These are phyloP conservation scores for Tortricodes alternella DNA, from an alignment of 2,888 invertebrate genomes.

Conservation along the genomic window DNA sequence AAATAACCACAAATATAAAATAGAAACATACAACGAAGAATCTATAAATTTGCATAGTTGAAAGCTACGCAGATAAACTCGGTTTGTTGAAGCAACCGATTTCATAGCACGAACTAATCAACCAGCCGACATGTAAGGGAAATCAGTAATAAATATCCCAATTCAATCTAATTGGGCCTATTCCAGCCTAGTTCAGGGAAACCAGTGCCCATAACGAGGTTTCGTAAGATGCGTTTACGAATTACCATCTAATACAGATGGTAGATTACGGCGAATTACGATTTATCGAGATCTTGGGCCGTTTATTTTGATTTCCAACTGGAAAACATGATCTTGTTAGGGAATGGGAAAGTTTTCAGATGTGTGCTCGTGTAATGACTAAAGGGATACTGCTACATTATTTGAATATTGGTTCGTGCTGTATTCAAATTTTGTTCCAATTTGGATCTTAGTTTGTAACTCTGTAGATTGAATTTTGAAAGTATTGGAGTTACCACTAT, in stretches of 20 bases:
- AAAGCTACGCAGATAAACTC: not conserved
- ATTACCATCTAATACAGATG: slow-evolving; percentile 47
- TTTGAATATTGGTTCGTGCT: not conserved
- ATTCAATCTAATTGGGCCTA: slow-evolving; percentile 28
- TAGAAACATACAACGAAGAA: not conserved
- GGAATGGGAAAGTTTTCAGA: slow-evolving; percentile 48
- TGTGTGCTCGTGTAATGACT: slow-evolving; percentile 31
- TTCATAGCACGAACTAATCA: slow-evolving; percentile 23
- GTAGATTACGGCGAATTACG: slow-evolving; percentile 62
- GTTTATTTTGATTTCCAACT: slow-evolving; percentile 51
- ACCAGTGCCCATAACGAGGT: slow-evolving; percentile 36
- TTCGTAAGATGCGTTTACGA: slow-evolving; percentile 43
- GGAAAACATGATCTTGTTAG: slow-evolving; percentile 48
- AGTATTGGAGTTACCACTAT: no score
- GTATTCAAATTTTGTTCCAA: no score
- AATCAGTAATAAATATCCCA: slow-evolving; percentile 30
- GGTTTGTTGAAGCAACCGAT: slow-evolving; percentile 5
- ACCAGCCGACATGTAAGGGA: slow-evolving; percentile 23
- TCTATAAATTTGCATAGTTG: not conserved
- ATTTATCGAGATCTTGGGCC: slow-evolving; percentile 54
- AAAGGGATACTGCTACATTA: not conserved
- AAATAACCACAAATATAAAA: no score
- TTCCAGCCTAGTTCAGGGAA: slow-evolving; percentile 28
- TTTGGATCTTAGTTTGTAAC: no score
- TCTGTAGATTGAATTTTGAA: no score